Conservation (phyloP, 2,888 invertebrate species). For the Bellardia bayeri region DNA sequence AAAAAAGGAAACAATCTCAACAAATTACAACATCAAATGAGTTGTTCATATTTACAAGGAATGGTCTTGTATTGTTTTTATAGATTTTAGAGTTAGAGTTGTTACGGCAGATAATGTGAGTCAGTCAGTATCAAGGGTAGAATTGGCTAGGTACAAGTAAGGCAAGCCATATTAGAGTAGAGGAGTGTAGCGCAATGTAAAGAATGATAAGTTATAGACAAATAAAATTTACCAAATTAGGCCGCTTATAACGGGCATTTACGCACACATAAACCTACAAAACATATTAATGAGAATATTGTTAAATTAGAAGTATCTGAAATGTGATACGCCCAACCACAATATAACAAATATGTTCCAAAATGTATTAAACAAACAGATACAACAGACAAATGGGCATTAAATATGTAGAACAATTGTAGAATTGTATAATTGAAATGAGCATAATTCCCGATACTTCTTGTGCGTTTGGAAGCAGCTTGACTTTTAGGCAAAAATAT, state of each 20-base stretch:
- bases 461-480: conserved; percentile 45
- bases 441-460: conserved; percentile 49
- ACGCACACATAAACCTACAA: conserved; percentile 46
- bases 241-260: conserved; percentile 72
- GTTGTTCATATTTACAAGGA: conserved; percentile 51
- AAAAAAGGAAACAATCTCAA: conserved; percentile 44
- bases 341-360: conserved; percentile 65
- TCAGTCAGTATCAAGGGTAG: conserved; percentile 46
- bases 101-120: conserved; percentile 44
- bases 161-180: not conserved
- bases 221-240: conserved; percentile 67
- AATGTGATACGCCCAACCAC: conserved; percentile 82
- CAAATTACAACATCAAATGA: conserved; percentile 52
- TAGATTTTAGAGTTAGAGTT: conserved; percentile 60
- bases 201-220: conserved; percentile 29
- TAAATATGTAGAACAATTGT: conserved; percentile 46
- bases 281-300: conserved; percentile 83
- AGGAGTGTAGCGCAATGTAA: not conserved
- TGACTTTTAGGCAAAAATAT: conserved; percentile 57
- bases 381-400: conserved; percentile 39
- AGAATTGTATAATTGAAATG: conserved; percentile 56
- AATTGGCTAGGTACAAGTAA: conserved; percentile 9
- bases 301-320: conserved; percentile 83
- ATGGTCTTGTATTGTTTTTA: conserved; percentile 59
- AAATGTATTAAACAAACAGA: conserved; percentile 40